phyloP scores from a whole-genome alignment of 2,113 vertebrate genomes.

The Connochaetes taurinus region DNA sequence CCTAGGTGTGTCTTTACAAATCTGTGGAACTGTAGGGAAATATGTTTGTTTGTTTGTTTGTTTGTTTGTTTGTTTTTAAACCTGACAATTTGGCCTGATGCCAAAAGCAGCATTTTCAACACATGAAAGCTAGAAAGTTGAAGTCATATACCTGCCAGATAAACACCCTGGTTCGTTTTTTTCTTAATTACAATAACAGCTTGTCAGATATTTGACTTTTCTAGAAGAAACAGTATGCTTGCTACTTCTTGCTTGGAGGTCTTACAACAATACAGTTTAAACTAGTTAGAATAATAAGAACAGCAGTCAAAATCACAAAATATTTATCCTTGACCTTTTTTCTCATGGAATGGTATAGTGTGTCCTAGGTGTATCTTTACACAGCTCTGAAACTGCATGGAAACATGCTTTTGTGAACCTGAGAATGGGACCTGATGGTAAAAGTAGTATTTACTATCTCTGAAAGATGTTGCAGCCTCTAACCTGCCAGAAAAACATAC shows the following conservation, averaged over 20 bases:
- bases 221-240: not conserved
- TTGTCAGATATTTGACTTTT: not conserved
- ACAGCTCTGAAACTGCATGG: not conserved
- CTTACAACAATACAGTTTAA: not conserved
- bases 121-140: not conserved
- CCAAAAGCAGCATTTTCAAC: not conserved
- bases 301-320: not conserved
- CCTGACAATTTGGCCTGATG: not conserved
- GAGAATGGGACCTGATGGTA: not conserved
- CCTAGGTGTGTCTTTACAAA: not conserved
- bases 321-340: not conserved
- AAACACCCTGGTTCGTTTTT: not conserved
- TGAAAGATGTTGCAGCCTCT: not conserved
- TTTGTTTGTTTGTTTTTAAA: not conserved
- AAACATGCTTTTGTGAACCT: not conserved
- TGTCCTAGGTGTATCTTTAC: not conserved
- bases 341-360: not conserved
- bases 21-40: not conserved
- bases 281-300: not conserved
- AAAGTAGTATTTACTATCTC: not conserved
- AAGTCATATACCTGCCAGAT: not conserved
- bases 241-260: not conserved
- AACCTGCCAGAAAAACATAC: not conserved
- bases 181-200: not conserved
- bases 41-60: not conserved